Conservation (phyloP, 2,113 vertebrate species). For the Myiagra hebetior region DNA sequence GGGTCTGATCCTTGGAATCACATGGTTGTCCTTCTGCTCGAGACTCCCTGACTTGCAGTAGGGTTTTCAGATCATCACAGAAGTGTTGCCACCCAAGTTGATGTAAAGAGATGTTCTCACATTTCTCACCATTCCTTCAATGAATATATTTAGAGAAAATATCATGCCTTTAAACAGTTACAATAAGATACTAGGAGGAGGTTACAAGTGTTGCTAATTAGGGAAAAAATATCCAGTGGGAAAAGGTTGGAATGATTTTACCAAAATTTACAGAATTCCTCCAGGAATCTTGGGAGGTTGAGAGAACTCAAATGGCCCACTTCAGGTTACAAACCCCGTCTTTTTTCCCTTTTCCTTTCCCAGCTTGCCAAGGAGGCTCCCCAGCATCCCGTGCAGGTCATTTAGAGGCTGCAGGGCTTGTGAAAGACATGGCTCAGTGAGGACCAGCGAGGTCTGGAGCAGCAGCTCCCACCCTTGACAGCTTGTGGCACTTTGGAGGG, state of each 20-base stretch:
- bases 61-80: not conserved
- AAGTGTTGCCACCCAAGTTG: not conserved
- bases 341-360: not conserved
- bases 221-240: not conserved
- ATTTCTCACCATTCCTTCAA: not conserved
- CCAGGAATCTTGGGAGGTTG: not conserved
- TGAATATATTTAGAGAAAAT: not conserved
- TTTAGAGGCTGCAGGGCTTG: too few relatives aligned
- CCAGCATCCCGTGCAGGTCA: fast-evolving
- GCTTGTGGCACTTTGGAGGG: fast-evolving
- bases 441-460: not conserved
- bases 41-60: not conserved
- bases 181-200: not conserved
- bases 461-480: not conserved
- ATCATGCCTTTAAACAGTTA: not conserved
- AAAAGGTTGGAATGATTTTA: not conserved
- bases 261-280: not conserved
- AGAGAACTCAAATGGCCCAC: not conserved
- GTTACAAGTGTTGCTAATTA: not conserved
- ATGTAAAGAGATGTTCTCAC: not conserved
- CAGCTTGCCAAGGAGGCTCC: not conserved
- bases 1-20: not conserved
- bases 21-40: not conserved
- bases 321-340: fast-evolving
- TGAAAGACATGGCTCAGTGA: not conserved